Evolutionary conservation across 1,140 invertebrate genomes (phyloP).

Genomic region (Cardiocondyla obscurior): DNA sequence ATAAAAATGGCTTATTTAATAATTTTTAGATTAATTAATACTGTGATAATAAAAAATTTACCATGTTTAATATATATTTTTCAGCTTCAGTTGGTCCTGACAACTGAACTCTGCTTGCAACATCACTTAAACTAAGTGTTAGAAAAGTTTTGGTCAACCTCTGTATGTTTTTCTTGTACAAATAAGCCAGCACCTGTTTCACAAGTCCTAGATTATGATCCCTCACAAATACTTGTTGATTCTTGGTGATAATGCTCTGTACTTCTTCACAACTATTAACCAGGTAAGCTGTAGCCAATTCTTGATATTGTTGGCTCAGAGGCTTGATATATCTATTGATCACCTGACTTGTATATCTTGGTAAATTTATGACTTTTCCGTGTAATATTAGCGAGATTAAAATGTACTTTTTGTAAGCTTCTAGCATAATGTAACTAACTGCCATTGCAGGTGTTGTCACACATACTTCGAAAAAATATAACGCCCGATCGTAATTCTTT

Average conservation of each 20-base stretch:
- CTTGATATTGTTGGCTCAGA: conserved; percentile 95
- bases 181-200: conserved; percentile 93
- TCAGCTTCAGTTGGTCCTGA: conserved; percentile 94
- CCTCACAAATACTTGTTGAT: conserved; percentile 91
- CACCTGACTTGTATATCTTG: conserved; percentile 96
- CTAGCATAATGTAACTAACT: conserved; percentile 98
- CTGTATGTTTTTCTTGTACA: conserved; percentile 99
- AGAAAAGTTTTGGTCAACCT: conserved; percentile 98
- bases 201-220: conserved; percentile 93
- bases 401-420: conserved; percentile 98
- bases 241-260: conserved; percentile 89
- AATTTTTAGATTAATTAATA: neutral
- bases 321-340: conserved; percentile 92
- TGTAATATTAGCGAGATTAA: conserved; percentile 95
- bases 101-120: conserved; percentile 95
- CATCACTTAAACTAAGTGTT: conserved; percentile 96
- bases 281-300: conserved; percentile 92
- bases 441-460: conserved; percentile 96
- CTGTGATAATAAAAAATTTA: conserved; percentile 77
- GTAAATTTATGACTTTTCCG: conserved; percentile 92
- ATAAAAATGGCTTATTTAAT: neutral
- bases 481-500: conserved; percentile 95
- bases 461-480: conserved; percentile 98
- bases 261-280: conserved; percentile 91
- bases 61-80: conserved; percentile 97